Base-by-base conservation (phyloP, 2,113 vertebrate species). In the Planiliza haematocheilus region DNA sequence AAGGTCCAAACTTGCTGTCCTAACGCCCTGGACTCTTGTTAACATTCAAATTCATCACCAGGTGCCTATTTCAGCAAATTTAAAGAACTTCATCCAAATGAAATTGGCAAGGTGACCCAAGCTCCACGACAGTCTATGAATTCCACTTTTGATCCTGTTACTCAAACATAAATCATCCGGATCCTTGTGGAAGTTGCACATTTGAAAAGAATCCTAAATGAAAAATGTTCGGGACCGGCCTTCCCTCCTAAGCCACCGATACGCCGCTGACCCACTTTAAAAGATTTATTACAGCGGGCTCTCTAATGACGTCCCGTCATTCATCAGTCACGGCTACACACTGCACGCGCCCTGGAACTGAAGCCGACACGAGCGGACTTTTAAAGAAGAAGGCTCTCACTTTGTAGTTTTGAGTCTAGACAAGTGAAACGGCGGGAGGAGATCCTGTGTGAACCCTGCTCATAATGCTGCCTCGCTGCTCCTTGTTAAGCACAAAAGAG, bases 271-370 rank as follows among this genome's bases (percentile, higher is more conserved):
- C 84, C 79, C 46, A 83, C 71, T 83, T 88, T 58, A 7, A 36
- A 63, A 67, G 70, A 80, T 75, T 70, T 52, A 84, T 80, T 50
- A 74, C 71, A 3, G 39, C 8, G 68, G n/a, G 61, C 65, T 78
- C 37, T 57, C 69, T 80, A 83, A 74, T 77, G 60, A 50, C 64
- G 42, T 66, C 57, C 39, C 53, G 79, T 76, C 87, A 57, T 24
- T 61, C 81, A 73, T 82, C 78, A 61, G 70, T 81, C 86, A 69
- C 34, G 13, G 60, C 60, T 76, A 39, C 72, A 48, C 59, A 61
- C 50, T 37, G 65, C 39, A n/a, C n/a, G n/a, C n/a, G 39, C 36
- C 56, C 75, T 57, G 57, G 50, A 74, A 76, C 74, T 61, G 66
- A 38, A 51, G 60, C 30, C 11, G 57, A 62, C 48, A 38, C 4